Evolutionary conservation across 2,797 vertebrate species (phyloP).

Genomic region (Microctenopoma stevenorrisi): DNA sequence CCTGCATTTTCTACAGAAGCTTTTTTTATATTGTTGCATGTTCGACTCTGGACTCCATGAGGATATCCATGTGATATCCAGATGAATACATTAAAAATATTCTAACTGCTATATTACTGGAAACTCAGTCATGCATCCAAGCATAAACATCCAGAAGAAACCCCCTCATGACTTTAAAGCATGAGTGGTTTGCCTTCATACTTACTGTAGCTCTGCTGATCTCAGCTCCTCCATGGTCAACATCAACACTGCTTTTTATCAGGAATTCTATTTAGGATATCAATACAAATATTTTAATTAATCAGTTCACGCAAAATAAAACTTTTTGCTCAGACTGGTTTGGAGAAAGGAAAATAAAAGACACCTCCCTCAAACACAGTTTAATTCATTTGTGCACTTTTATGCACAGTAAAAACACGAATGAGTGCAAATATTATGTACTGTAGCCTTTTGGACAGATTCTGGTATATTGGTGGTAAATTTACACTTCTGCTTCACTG

Average conservation of each 20-base stretch:
- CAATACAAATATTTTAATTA: not conserved
- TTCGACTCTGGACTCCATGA: too few relatives aligned
- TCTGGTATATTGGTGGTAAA: not conserved
- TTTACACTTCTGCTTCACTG: not conserved
- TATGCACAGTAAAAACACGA: too few relatives aligned
- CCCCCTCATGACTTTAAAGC: not conserved
- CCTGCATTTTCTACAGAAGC: not conserved
- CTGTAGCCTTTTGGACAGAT: not conserved
- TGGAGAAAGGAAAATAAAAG: too few relatives aligned
- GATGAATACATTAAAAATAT: too few relatives aligned
- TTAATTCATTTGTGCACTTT: too few relatives aligned
- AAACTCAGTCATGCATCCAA: too few relatives aligned
- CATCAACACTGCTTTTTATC: not conserved
- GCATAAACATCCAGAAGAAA: too few relatives aligned
- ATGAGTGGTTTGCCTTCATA: not conserved
- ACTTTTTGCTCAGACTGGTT: too few relatives aligned
- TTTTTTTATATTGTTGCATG: not conserved
- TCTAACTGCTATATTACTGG: too few relatives aligned
- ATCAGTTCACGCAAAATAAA: not conserved
- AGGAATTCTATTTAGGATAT: not conserved
- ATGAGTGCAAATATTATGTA: too few relatives aligned
- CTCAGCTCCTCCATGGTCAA: not conserved
- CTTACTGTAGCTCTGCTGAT: not conserved
- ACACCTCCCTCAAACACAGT: too few relatives aligned
- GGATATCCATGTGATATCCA: too few relatives aligned